Base-by-base conservation (phyloP, 2,888 invertebrate species). In the Arge pagana region DNA sequence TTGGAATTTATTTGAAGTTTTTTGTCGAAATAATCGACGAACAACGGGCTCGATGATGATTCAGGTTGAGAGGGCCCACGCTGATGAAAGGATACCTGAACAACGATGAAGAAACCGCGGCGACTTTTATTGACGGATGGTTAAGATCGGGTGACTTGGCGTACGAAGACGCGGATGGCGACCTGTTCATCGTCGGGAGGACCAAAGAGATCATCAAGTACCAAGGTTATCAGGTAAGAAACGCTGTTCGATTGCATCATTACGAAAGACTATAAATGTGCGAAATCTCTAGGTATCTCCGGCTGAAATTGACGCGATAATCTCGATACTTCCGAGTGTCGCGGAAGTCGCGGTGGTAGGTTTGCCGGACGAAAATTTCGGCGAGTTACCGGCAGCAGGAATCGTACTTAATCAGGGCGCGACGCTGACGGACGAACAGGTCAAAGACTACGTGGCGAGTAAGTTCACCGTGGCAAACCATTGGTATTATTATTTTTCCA, bases 131-230 rank as follows among this genome's bases (percentile, higher is more conserved):
- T 2, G 18, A 43, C 8, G 43, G 43, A 43, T 43, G 43, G 43
- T n/a, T 43, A 8, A 43, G 31, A 19, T 31, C 43, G 1, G 43
- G 43, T 11, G 43, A 43, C 31, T 43, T 43, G 31, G 43, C 31
- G 15, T 43, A 31, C 21, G 16, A 16, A 13, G 43, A 43, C 11
- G 11, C 10, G 31, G 43, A 43, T 19, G 43, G 31, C n/a, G 23
- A 43, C 31, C 31, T 43, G 13, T 43, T 43, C 21, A 31, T 43
- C 4, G 43, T 43, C 10, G 43, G 31, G 19, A 43, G 43, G 21
- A 31, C 31, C 21, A 43, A 43, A 23, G 43, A 43, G 11, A 43
- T 43, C 31, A 43, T 43, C 11, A 43, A 43, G 31, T 43, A 43
- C 15, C 43, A 43, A 15, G 43, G 43, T 11, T 31, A 43, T 21